Percentiles rank a stretch among this genome's conserved stretches.
phyloP scores from a whole-genome alignment of 1,140 invertebrate genomes.

The Apis florea region DNA sequence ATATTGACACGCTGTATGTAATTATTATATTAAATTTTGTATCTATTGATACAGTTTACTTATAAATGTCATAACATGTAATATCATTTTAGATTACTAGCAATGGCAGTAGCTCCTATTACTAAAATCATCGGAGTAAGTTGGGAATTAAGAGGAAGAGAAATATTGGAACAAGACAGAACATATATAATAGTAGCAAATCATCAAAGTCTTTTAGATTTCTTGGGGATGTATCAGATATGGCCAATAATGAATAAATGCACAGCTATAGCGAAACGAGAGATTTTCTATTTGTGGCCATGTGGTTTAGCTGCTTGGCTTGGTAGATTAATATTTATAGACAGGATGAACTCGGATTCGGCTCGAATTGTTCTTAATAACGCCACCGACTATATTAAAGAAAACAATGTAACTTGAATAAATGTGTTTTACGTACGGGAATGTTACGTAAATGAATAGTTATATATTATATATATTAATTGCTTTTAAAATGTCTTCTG shows the following conservation, averaged over 20 bases:
- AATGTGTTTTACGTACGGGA: too few relatives aligned
- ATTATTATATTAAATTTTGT: not conserved
- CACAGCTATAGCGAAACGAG: constrained; percentile 93
- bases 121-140: constrained; percentile 88
- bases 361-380: constrained; percentile 89
- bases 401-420: constrained; percentile 82
- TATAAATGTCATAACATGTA: not conserved
- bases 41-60: not conserved
- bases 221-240: constrained; percentile 91
- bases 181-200: constrained; percentile 92
- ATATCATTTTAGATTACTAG: constrained; percentile 84
- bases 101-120: constrained; percentile 84
- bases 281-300: constrained; percentile 93
- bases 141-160: constrained; percentile 89
- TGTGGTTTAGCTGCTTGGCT: constrained; percentile 94
- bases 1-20: too few relatives aligned
- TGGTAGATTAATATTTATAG: constrained; percentile 94
- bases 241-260: constrained; percentile 94
- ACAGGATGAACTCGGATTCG: constrained; percentile 90
- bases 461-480: not conserved
- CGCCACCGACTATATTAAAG: constrained; percentile 87
- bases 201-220: constrained; percentile 92
- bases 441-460: not conserved
- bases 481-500: not conserved
- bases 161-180: constrained; percentile 88